Evolutionary conservation across 2,797 vertebrate genomes (phyloP).

Genomic region (Phataginus tricuspis): DNA sequence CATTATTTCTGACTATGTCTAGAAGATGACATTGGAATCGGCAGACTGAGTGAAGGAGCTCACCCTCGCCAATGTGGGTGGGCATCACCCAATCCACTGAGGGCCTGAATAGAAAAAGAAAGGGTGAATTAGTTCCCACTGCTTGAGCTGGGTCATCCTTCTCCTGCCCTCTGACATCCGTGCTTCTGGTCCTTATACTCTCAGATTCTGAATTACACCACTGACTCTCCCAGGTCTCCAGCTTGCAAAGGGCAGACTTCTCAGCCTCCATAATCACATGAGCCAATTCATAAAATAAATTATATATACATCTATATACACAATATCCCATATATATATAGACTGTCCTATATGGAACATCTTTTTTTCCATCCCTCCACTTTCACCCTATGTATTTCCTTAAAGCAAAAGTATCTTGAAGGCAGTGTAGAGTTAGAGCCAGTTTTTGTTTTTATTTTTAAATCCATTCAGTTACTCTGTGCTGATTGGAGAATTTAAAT

Average conservation of each 20-base stretch:
- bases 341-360: not conserved
- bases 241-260: not conserved
- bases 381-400: not conserved
- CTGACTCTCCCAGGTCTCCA: not conserved
- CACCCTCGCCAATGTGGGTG: accelerated
- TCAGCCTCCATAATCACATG: not conserved
- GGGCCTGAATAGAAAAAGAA: not conserved
- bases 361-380: not conserved
- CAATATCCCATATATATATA: no score
- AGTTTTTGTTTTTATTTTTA: not conserved
- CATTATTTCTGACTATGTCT: not conserved
- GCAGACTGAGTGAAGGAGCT: not conserved
- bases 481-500: not conserved
- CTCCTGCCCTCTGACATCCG: not conserved
- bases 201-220: not conserved
- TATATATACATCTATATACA: not conserved
- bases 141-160: not conserved
- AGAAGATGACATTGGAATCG: not conserved
- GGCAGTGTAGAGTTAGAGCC: not conserved
- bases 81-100: not conserved
- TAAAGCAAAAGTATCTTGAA: not conserved
- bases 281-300: not conserved
- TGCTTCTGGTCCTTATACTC: not conserved
- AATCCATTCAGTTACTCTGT: not conserved
- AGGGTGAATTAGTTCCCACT: not conserved